These are phyloP conservation scores for Paguma larvata DNA, from an alignment of 2,797 vertebrate genomes.

Conservation along the genomic window DNA sequence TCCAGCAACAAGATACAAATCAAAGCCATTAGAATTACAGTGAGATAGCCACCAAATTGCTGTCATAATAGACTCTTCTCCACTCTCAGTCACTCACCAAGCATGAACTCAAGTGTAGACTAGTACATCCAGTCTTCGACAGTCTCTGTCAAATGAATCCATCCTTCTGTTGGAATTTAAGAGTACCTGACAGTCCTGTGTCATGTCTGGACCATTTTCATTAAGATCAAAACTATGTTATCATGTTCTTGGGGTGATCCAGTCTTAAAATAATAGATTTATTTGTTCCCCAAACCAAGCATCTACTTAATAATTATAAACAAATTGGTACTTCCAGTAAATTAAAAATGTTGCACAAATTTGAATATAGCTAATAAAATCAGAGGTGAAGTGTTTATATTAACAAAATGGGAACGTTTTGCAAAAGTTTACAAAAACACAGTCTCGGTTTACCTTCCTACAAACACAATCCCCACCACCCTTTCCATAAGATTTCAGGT, in stretches of 20 bases:
- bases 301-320: not conserved
- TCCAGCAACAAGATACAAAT: not conserved
- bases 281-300: not conserved
- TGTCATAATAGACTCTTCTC: not conserved
- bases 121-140: not conserved
- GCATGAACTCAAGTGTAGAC: not conserved
- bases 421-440: not conserved
- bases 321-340: not conserved
- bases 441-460: not conserved
- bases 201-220: not conserved
- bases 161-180: not conserved
- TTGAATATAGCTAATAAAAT: not conserved
- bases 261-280: not conserved
- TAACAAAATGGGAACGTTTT: not conserved
- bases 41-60: not conserved
- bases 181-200: not conserved
- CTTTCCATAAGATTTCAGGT: not conserved
- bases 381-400: not conserved
- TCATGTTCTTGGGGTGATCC: not conserved
- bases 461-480: not conserved
- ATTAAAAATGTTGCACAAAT: not conserved
- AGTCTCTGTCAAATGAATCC: not conserved
- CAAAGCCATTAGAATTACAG: not conserved
- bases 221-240: not conserved
- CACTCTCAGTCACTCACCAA: too few species aligned